Evolutionary conservation across 1,140 invertebrate species (phyloP).

Genomic region (Leguminivora glycinivorella): DNA sequence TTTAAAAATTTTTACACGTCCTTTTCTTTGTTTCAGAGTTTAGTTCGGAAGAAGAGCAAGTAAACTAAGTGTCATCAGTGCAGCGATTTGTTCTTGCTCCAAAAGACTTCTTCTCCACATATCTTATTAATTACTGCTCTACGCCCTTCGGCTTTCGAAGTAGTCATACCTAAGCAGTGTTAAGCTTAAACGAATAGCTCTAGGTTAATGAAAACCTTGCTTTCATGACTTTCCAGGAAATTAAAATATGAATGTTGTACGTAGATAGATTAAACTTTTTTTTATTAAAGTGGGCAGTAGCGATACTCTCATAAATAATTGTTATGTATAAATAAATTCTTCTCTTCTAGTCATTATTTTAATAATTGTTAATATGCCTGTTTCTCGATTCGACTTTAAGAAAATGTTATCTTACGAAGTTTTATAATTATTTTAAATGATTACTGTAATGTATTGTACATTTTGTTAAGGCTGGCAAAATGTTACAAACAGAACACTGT

Average conservation of each 20-base stretch:
- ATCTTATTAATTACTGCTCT: constrained; percentile 39
- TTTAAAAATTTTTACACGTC: not conserved
- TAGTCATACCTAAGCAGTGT: constrained; percentile 36
- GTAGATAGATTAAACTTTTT: constrained; percentile 21
- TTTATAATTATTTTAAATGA: constrained; percentile 26
- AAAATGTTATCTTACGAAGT: constrained; percentile 24
- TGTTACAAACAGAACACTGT: constrained; percentile 42
- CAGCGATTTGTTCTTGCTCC: constrained; percentile 33
- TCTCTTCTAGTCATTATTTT: constrained; percentile 12
- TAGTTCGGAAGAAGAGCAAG: constrained; percentile 45
- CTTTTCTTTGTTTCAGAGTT: constrained; percentile 52
- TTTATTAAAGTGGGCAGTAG: not conserved
- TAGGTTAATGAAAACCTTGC: not conserved
- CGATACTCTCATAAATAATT: not conserved
- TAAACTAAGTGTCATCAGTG: constrained; percentile 45
- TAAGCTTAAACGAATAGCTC: constrained; percentile 25
- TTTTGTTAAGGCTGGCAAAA: constrained; percentile 75
- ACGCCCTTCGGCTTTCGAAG: constrained; percentile 9
- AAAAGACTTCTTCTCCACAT: constrained; percentile 48
- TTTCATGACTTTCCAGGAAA: not conserved
- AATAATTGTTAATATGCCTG: constrained; percentile 8
- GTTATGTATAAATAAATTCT: not conserved
- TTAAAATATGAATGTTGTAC: constrained; percentile 16
- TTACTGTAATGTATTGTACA: constrained; percentile 37
- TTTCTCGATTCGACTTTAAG: constrained; percentile 27